Conservation (phyloP, 2,888 invertebrate genomes). For the Microctonus hyperodae region DNA sequence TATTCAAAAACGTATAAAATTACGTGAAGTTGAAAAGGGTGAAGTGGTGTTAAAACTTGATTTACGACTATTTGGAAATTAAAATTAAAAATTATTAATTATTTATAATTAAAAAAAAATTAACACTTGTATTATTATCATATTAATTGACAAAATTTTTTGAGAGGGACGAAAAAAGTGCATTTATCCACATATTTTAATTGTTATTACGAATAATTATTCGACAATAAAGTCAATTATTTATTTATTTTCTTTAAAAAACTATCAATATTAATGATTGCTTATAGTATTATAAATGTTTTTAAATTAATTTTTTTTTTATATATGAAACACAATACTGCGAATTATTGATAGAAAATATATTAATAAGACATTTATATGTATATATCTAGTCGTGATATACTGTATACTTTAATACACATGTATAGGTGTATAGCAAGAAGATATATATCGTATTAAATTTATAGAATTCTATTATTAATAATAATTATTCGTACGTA, state of each 20-base stretch:
- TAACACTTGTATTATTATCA: not conserved
- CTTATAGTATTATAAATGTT: constrained; percentile 11
- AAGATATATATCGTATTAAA: constrained; percentile 22
- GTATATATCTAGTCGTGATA: constrained; percentile 32
- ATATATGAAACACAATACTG: constrained; percentile 3
- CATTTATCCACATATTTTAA: constrained; percentile 21
- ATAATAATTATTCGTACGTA: constrained; percentile 40
- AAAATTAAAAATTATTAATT: not conserved
- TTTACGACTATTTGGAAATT: constrained; percentile 68
- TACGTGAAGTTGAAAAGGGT: constrained; percentile 75
- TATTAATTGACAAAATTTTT: not conserved
- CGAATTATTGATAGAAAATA: constrained; percentile 14
- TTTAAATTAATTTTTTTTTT: not conserved
- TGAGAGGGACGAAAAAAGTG: constrained; percentile 8
- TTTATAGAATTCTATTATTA: constrained; percentile 29
- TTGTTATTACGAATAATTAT: constrained; percentile 7
- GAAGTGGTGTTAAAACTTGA: constrained; percentile 75
- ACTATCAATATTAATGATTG: not conserved
- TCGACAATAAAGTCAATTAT: constrained; percentile 9
- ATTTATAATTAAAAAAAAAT: not conserved
- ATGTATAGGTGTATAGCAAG: constrained; percentile 25
- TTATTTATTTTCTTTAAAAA: constrained; percentile 21
- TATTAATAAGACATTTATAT: constrained; percentile 19
- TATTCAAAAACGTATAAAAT: constrained; percentile 69
- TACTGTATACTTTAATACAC: constrained; percentile 11